Evolutionary conservation across 2,797 vertebrate species (phyloP).

Genomic region (Chelonia mydas): DNA sequence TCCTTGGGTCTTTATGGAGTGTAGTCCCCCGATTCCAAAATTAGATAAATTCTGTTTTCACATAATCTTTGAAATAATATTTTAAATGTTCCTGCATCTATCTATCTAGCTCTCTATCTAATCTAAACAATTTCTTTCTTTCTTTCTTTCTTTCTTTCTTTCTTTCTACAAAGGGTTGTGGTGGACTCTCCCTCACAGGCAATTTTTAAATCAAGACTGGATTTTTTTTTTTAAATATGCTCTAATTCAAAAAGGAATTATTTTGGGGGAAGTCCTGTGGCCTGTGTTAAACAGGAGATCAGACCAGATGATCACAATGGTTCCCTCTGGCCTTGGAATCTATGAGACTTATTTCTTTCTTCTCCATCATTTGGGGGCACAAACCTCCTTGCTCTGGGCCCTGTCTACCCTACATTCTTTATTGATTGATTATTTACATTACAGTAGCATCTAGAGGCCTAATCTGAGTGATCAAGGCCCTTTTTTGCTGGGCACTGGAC

Average conservation of each 20-base stretch:
- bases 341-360: not conserved
- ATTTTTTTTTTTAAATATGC: not conserved
- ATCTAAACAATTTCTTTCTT: too few species aligned
- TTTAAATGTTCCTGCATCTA: not conserved
- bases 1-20: not conserved
- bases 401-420: not conserved
- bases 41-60: not conserved
- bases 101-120: accelerated
- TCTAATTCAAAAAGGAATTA: not conserved
- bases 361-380: not conserved
- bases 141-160: not conserved
- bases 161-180: not conserved
- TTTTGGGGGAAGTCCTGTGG: not conserved
- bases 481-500: not conserved
- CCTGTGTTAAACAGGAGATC: not conserved
- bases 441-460: not conserved
- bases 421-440: not conserved
- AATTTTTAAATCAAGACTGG: not conserved
- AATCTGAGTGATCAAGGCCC: not conserved
- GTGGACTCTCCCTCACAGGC: too few species aligned
- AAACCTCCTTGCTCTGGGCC: not conserved
- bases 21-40: not conserved
- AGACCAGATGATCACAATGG: too few species aligned
- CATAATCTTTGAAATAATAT: not conserved
- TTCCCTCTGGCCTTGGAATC: too few species aligned